phyloP scores from a whole-genome alignment of 2,888 invertebrate species.

The Oithona nana region DNA sequence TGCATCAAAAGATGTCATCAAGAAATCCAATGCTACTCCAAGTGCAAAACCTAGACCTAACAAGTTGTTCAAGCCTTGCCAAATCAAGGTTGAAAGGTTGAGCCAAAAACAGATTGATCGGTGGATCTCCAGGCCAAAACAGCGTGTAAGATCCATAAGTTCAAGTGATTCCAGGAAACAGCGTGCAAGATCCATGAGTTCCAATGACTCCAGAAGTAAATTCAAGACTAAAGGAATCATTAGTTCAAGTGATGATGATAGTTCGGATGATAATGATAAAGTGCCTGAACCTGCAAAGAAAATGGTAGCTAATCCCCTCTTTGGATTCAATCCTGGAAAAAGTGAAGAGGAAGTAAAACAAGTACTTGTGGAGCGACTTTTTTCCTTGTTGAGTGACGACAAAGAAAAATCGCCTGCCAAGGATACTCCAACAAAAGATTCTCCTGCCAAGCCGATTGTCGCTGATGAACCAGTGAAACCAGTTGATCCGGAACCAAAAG shows the following conservation, averaged over 20 bases:
- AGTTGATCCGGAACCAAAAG: background rate
- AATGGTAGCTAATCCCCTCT: background rate
- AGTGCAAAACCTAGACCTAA: background rate
- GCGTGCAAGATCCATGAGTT: background rate
- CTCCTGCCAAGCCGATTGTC: no score
- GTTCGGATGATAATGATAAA: background rate
- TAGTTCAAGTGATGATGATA: background rate
- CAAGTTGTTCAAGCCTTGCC: background rate
- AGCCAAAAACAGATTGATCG: background rate
- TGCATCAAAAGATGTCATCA: no score
- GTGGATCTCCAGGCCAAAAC: background rate
- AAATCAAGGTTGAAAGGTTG: background rate
- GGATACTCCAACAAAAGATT: no score
- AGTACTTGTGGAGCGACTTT: background rate
- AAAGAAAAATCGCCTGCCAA: no score
- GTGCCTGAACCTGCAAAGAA: background rate
- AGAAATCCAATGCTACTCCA: background rate
- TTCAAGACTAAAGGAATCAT: background rate
- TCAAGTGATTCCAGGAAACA: background rate
- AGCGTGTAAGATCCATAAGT: background rate
- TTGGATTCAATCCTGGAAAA: background rate
- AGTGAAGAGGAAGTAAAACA: background rate
- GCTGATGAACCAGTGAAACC: no score
- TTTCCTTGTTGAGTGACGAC: background rate
- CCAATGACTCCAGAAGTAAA: background rate